Evolutionary conservation across 2,797 vertebrate species (phyloP), one percentile per base, ranked within the genome.

Genomic region (Poecilia picta): DNA sequence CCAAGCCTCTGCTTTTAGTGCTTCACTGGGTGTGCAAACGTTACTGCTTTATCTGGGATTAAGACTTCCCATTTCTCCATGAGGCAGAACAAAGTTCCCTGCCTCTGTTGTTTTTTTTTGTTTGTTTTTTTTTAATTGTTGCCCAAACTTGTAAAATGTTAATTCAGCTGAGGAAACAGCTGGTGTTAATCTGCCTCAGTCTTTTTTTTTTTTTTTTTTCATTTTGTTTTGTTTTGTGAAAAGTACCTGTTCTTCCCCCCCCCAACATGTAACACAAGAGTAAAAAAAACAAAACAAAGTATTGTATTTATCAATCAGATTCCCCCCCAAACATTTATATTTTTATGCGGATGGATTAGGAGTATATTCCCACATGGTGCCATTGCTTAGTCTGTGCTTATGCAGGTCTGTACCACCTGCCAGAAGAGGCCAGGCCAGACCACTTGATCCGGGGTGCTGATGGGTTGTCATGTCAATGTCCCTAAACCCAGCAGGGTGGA

Each of bases 391-490:
- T 87, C 75, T 81, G 81, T 87, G 80, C 83, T 86, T 80, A 16
- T 79, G 83, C 68, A 79, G 79, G 51, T 73, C 59, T 45, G 72
- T 86, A 78, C 70, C 79, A 43, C 72, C 81, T 76, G 78, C 57
- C 39, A 85, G 81, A 75, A 73, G 81, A 85, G 77, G 75, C 71
- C 8, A 39, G 78, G 23, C 51, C 78, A 77, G 79, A 87, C 82
- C 87, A 90, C 84, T 92, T 86, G 83, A 86, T 89, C 72, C 49
- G 62, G 78, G 85, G 88, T 83, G 85, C 81, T 85, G 91, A 91
- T 83, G 77, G 81, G 79, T 73, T 89, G 87, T 93, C 90, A 86
- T 92, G 90, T 90, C 89, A 79, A 70, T 73, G 85, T 89, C 91
- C 68, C 80, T 66, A 72, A 86, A 78, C 87, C 86, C 82, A 45